Conservation (phyloP, 2,113 vertebrate species). For the Gambusia holbrooki region DNA sequence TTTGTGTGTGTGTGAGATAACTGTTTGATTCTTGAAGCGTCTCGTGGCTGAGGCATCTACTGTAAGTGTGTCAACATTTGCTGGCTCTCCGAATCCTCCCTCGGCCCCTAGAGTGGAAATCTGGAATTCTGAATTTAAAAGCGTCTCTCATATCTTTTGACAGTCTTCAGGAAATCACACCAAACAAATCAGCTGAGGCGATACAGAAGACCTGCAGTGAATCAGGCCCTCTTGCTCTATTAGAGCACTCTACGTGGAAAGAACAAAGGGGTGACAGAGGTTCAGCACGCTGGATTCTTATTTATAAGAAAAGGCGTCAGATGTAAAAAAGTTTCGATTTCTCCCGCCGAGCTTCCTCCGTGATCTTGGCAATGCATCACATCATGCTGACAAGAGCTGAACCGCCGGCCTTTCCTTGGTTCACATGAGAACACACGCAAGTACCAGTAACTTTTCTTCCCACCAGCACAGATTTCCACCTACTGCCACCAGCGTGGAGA, state of each 20-base stretch:
- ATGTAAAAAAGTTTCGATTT: constrained; percentile 66
- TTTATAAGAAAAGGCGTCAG: constrained; percentile 70
- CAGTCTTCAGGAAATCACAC: constrained; percentile 79
- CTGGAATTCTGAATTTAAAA: constrained; percentile 75
- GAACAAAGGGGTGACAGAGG: constrained; percentile 73
- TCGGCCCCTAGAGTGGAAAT: constrained; percentile 74
- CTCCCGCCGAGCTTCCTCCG: constrained; percentile 62
- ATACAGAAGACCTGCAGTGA: constrained; percentile 66
- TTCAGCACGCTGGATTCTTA: constrained; percentile 66
- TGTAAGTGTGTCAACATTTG: constrained; percentile 75
- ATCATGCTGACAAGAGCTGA: constrained; percentile 73
- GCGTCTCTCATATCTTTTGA: constrained; percentile 74
- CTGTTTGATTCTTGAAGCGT: constrained; percentile 78
- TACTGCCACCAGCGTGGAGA: constrained; percentile 53
- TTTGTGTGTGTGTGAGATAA: constrained; percentile 63
- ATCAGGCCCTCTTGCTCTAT: constrained; percentile 66
- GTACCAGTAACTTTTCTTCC: constrained; percentile 48
- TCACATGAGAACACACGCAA: constrained; percentile 54
- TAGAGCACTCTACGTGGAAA: constrained; percentile 72
- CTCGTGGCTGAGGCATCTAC: constrained; percentile 73
- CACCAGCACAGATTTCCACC: constrained; percentile 59
- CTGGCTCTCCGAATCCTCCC: constrained; percentile 71
- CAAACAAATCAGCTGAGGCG: constrained; percentile 70
- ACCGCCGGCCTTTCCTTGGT: constrained; percentile 59
- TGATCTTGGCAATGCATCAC: constrained; percentile 67